phyloP scores from a whole-genome alignment of 2,888 invertebrate species.

The Teinopalpus imperialis region DNA sequence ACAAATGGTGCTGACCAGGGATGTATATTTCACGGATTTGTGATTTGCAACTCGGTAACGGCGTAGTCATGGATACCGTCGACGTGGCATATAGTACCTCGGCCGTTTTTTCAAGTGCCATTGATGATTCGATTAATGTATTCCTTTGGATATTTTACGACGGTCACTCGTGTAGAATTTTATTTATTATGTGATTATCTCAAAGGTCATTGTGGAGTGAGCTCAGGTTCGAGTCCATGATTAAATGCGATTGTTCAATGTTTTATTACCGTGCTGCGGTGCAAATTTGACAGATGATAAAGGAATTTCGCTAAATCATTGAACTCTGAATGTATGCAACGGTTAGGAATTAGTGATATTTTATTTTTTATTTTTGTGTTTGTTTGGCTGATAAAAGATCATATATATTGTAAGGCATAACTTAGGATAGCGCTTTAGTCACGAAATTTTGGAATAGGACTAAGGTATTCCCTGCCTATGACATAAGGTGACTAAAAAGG shows the following conservation, averaged over 20 bases:
- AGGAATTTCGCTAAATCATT: slow-evolving; percentile 9
- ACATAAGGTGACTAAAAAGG: too few relatives aligned
- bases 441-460: too few relatives aligned
- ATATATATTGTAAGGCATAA: too few relatives aligned
- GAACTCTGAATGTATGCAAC: background rate
- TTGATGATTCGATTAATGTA: slow-evolving; percentile 27
- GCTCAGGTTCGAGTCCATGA: slow-evolving; percentile 10
- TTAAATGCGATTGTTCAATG: slow-evolving; percentile 21
- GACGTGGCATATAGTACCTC: slow-evolving; percentile 19
- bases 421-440: too few relatives aligned
- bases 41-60: slow-evolving; percentile 45
- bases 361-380: too few relatives aligned
- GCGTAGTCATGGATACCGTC: slow-evolving; percentile 13
- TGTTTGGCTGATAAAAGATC: too few relatives aligned
- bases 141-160: slow-evolving; percentile 20
- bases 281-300: slow-evolving; percentile 21
- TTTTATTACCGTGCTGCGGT: slow-evolving; percentile 12
- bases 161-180: slow-evolving; percentile 22
- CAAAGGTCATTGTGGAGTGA: slow-evolving; percentile 9
- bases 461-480: too few relatives aligned
- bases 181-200: slow-evolving; percentile 24
- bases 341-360: slow-evolving; percentile 1
- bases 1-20: slow-evolving; percentile 54
- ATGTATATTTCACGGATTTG: slow-evolving; percentile 68
- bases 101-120: slow-evolving; percentile 30